Percentiles rank a stretch among this genome's conserved stretches.
Conservation (phyloP, 2,888 invertebrate genomes). For the Elysia crispata region DNA sequence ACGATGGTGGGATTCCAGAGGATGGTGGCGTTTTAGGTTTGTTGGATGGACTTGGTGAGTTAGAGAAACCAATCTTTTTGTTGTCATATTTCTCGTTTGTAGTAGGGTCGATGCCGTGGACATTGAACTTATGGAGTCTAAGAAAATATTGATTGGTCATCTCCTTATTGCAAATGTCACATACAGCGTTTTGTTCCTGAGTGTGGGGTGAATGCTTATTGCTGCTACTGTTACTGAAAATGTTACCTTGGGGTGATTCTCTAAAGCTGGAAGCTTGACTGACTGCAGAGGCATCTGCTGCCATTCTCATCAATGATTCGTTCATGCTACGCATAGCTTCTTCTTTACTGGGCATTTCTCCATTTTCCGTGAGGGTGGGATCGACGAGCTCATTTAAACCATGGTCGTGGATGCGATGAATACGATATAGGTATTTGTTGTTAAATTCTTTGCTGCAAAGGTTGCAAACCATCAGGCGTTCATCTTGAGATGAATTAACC, state of each 20-base stretch:
- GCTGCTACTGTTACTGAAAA: conserved; percentile 21
- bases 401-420: conserved; percentile 73
- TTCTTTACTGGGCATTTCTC: conserved; percentile 49
- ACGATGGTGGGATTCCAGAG: conserved; percentile 35
- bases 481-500: conserved; percentile 23
- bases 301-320: conserved; percentile 53
- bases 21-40: conserved; percentile 46
- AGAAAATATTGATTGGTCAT: conserved; percentile 99
- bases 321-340: conserved; percentile 41
- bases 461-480: conserved; percentile 65
- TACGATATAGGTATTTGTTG: conserved; percentile 85
- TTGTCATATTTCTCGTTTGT: conserved; percentile 39
- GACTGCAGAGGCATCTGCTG: conserved; percentile 49
- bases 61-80: conserved; percentile 25
- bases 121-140: conserved; percentile 99
- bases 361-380: conserved; percentile 46
- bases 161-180: conserved; percentile 98
- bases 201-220: background rate
- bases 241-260: conserved; percentile 5
- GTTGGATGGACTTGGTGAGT: background rate
- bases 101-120: conserved; percentile 82
- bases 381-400: conserved; percentile 61
- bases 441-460: conserved; percentile 87
- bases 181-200: conserved; percentile 78
- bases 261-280: conserved; percentile 37